Evolutionary conservation across 1,140 invertebrate species (phyloP).

Genomic region (Aricia agestis): DNA sequence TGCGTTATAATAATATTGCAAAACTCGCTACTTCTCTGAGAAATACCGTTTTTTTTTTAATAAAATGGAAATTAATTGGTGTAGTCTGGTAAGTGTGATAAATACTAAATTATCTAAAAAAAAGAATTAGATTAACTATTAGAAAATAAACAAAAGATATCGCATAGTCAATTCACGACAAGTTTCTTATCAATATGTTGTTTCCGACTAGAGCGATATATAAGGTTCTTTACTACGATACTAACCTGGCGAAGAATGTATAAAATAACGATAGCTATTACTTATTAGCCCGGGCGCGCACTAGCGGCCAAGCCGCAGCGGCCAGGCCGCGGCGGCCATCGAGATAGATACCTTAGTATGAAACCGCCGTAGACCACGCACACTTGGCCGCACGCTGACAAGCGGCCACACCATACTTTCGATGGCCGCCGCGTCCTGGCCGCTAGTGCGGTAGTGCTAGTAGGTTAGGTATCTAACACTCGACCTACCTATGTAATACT

Average conservation of each 20-base stretch:
- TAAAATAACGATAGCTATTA: too few relatives aligned
- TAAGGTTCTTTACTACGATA: constrained; percentile 5
- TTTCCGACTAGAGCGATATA: background rate
- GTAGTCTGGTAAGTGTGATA: background rate
- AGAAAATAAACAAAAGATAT: background rate
- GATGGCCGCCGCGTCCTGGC: too few relatives aligned
- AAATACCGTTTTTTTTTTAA: background rate
- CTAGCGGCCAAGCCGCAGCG: too few relatives aligned
- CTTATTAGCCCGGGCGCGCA: too few relatives aligned
- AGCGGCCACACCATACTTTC: too few relatives aligned
- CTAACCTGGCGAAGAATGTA: background rate
- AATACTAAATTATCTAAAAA: background rate
- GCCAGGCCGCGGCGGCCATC: too few relatives aligned
- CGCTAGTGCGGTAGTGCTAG: too few relatives aligned
- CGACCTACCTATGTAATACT: too few relatives aligned
- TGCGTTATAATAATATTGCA: background rate
- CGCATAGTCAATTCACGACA: background rate
- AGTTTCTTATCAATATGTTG: constrained; percentile 10
- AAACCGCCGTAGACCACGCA: too few relatives aligned
- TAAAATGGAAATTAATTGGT: background rate
- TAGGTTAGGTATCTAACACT: too few relatives aligned
- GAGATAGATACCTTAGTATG: too few relatives aligned
- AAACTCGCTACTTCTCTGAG: background rate
- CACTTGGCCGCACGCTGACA: too few relatives aligned
- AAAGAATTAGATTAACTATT: background rate